These are phyloP conservation scores for Trichonephila inaurata DNA, from an alignment of 1,140 invertebrate species.

Conservation along the genomic window DNA sequence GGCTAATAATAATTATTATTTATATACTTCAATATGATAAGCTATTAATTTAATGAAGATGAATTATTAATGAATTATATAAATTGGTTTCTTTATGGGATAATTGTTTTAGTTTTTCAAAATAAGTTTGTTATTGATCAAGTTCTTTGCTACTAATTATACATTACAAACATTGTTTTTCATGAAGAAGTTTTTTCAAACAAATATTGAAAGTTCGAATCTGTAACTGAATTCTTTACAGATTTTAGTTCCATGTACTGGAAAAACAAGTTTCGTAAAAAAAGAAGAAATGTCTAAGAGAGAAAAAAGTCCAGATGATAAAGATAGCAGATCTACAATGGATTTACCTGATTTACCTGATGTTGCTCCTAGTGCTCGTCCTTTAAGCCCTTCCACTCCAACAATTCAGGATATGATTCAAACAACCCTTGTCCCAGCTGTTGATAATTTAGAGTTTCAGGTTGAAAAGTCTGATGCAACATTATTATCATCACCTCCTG, in stretches of 20 bases:
- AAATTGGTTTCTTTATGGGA: too few species aligned
- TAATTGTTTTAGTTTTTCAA: too few species aligned
- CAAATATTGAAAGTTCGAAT: background rate
- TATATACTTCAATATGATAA: too few species aligned
- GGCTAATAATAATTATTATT: too few species aligned
- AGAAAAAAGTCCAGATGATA: conserved; percentile 60
- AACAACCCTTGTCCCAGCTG: conserved; percentile 77
- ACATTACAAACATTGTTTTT: too few species aligned
- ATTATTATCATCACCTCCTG: conserved; percentile 35
- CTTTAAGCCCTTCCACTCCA: conserved; percentile 69
- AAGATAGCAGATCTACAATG: background rate
- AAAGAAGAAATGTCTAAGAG: conserved; percentile 40
- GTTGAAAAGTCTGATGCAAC: conserved; percentile 61
- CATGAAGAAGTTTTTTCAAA: background rate
- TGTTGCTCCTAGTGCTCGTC: conserved; percentile 65
- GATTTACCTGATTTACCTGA: conserved; percentile 46
- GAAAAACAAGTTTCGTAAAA: conserved; percentile 24
- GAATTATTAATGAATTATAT: too few species aligned
- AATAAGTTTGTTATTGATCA: too few species aligned
- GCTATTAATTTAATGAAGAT: too few species aligned
- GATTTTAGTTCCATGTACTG: conserved; percentile 67
- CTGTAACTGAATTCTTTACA: conserved; percentile 21
- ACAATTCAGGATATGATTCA: conserved; percentile 78
- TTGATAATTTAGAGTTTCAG: conserved; percentile 75
- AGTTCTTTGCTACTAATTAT: too few species aligned